Evolutionary conservation across 2,888 invertebrate species (phyloP), one percentile per base, ranked within the genome.

Genomic region (Scrobipalpa costella): DNA sequence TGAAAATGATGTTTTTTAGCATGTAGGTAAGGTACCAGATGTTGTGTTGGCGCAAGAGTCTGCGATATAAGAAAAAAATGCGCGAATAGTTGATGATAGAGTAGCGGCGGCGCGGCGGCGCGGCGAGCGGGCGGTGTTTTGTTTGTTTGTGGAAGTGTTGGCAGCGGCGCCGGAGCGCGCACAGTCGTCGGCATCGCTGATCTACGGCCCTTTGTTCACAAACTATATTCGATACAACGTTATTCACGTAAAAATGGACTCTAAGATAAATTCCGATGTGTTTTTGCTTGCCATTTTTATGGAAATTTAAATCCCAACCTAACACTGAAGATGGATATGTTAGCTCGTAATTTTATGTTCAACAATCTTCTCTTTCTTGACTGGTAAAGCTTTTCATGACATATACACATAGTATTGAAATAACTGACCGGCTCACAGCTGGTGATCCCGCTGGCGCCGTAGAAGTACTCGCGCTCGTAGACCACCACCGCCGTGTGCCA

Each of bases 401-500:
- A 27, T n/a, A 36, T 72, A 94, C 44, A 13, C 3, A 11, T 44
- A 11, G 47, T 17, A 7, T n/a, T 36, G n/a, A n/a, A n/a, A n/a
- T n/a, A 27, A 58, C 96, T 94, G 88, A 97, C 98, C 72, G 97
- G 97, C 70, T 93, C 89, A 80, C 96, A 95, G 80, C 93, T 94
- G 81, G 94, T 94, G 74, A 98, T 95, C 65, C 98, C 98, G 60
- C 86, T 91, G 47, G 94, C 94, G 19, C 98, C 97, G 85, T 95
- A 98, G 90, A 96, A 98, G 87, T 95, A 97, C 90, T 98, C 98
- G 70, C 95, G 93, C 60, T 95, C 96, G 88, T 94, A 97, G 15
- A 94, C 96, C 69, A 98, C 96, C 68, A 98, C 92, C n/a, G 95
- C 94, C n/a, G 98, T 98, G 89, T 98, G 98, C 98, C 98, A 98